Conservation (phyloP, 2,113 vertebrate species). For the Phainopepla nitens region DNA sequence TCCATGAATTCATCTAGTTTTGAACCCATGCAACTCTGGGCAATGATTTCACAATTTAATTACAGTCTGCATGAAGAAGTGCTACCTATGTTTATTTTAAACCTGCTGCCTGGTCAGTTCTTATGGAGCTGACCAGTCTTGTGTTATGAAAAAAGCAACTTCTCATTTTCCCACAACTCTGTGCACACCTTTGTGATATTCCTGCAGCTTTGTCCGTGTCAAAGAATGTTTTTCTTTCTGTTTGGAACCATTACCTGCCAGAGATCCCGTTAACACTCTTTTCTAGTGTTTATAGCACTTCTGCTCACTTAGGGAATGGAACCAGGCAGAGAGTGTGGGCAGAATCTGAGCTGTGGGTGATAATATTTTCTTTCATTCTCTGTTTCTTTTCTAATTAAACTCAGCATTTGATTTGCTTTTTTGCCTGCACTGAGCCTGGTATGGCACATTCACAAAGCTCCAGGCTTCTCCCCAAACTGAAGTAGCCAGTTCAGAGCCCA, state of each 20-base stretch:
- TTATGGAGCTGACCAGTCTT: neutral
- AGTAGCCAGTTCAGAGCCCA: neutral
- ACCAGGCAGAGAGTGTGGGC: neutral
- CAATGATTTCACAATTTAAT: slow-evolving; percentile 23
- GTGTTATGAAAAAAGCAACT: neutral
- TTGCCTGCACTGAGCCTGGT: neutral
- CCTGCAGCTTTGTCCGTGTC: neutral
- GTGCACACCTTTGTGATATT: neutral
- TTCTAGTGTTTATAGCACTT: neutral
- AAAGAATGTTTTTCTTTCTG: neutral
- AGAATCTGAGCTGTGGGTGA: neutral
- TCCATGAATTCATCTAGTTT: slow-evolving; percentile 51
- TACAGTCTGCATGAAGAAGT: neutral
- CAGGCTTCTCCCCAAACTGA: neutral
- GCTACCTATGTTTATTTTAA: slow-evolving; percentile 5
- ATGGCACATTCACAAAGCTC: neutral
- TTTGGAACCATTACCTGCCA: neutral
- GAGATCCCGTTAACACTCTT: neutral
- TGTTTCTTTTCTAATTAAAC: neutral
- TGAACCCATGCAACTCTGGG: slow-evolving; percentile 16
- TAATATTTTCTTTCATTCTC: neutral
- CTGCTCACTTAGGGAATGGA: neutral
- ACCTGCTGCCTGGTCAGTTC: neutral
- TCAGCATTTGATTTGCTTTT: neutral
- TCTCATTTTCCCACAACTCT: neutral